Percentiles rank a stretch among this genome's conserved stretches.
phyloP scores from a whole-genome alignment of 2,888 invertebrate species.

The Aleiodes testaceus region DNA sequence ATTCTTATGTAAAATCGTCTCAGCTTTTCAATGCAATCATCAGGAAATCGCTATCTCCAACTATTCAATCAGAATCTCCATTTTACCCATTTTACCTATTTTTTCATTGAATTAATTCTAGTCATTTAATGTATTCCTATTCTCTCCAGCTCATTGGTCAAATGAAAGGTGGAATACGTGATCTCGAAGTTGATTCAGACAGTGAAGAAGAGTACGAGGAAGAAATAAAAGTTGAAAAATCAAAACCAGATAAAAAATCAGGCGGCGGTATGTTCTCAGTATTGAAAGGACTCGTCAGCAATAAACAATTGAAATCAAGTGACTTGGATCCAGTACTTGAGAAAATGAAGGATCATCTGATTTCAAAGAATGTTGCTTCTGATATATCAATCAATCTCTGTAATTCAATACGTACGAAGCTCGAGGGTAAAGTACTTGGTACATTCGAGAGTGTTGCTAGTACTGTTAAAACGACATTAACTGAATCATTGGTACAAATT shows the following conservation, averaged over 20 bases:
- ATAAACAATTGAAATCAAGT: slow-evolving; percentile 86
- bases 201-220: slow-evolving; percentile 80
- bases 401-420: slow-evolving; percentile 90
- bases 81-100: too few species aligned
- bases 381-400: slow-evolving; percentile 96
- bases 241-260: slow-evolving; percentile 60
- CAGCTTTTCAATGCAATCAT: too few species aligned
- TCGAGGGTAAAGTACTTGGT: slow-evolving; percentile 94
- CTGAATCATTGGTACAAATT: slow-evolving; percentile 93
- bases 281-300: slow-evolving; percentile 90
- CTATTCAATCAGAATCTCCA: too few species aligned
- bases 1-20: too few species aligned
- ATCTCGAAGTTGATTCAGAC: slow-evolving; percentile 86
- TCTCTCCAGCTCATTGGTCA: slow-evolving; percentile 82
- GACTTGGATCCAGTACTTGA: slow-evolving; percentile 92
- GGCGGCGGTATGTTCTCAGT: slow-evolving; percentile 87
- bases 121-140: slow-evolving; percentile 27
- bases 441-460: slow-evolving; percentile 95
- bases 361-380: slow-evolving; percentile 96
- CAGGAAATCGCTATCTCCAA: too few species aligned
- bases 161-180: slow-evolving; percentile 88
- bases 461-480: slow-evolving; percentile 90
- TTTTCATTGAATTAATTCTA: too few species aligned
- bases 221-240: slow-evolving; percentile 71
- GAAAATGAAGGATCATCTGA: slow-evolving; percentile 95